Percentiles rank a stretch among this genome's conserved stretches.
These are phyloP conservation scores for Hydroisotoma schaefferi DNA, from an alignment of 2,888 invertebrate species.

Conservation along the genomic window DNA sequence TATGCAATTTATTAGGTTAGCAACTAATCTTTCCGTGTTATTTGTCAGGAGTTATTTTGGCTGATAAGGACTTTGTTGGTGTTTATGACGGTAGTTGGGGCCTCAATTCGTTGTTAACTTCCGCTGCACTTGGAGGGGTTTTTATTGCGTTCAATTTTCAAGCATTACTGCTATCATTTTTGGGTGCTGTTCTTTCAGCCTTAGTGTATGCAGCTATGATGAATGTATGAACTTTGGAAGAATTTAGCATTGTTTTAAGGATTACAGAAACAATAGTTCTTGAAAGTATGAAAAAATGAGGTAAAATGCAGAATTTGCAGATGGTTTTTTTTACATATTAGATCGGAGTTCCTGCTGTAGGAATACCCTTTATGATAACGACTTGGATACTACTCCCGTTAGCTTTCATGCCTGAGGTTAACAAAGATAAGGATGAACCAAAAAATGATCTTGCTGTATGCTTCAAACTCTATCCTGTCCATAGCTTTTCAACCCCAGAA, in stretches of 20 bases:
- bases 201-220: conserved; percentile 25
- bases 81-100: conserved; percentile 39
- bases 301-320: neutral
- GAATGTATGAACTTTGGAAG: conserved; percentile 21
- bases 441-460: neutral
- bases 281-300: neutral
- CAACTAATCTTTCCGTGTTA: too few species aligned
- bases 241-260: neutral
- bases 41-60: neutral
- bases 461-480: neutral
- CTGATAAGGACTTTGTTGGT: neutral
- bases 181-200: conserved; percentile 30
- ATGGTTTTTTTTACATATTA: conserved; percentile 12
- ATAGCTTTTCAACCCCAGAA: neutral
- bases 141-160: conserved; percentile 32
- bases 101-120: conserved; percentile 33
- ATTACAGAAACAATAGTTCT: conserved; percentile 7
- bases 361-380: conserved; percentile 40
- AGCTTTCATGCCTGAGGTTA: neutral
- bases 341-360: conserved; percentile 32
- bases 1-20: too few species aligned
- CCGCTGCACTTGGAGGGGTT: conserved; percentile 38
- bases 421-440: neutral
- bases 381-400: conserved; percentile 37
- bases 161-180: conserved; percentile 28